Evolutionary conservation across 2,797 vertebrate genomes (phyloP).

Genomic region (Mastacembelus armatus): DNA sequence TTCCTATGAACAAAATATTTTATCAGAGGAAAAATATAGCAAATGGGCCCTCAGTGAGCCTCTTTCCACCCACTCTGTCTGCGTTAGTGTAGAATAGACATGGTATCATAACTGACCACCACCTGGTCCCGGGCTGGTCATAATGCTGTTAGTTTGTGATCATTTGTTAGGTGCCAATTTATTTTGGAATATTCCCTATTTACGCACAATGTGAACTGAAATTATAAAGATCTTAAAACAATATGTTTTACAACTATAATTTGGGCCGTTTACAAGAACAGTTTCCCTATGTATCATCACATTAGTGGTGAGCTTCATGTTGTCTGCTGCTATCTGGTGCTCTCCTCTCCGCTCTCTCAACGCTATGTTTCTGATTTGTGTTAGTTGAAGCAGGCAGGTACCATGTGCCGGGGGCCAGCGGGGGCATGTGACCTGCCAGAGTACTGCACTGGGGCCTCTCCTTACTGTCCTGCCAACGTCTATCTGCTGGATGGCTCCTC

Average conservation of each 20-base stretch:
- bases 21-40: background rate
- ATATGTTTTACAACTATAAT: background rate
- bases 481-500: slow-evolving; percentile 91
- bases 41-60: background rate
- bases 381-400: slow-evolving; percentile 91
- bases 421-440: slow-evolving; percentile 95
- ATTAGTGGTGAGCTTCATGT: background rate
- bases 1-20: too few relatives aligned
- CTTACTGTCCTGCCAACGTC: slow-evolving; percentile 91
- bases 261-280: background rate
- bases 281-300: background rate
- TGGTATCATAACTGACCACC: background rate
- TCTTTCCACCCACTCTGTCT: background rate
- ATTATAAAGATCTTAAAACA: background rate
- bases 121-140: background rate
- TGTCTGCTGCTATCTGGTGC: background rate
- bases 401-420: slow-evolving; percentile 86
- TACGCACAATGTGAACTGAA: background rate
- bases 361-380: background rate
- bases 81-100: background rate
- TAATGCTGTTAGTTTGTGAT: background rate
- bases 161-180: background rate
- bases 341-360: background rate
- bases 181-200: background rate
- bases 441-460: slow-evolving; percentile 91